These are phyloP conservation scores for Hirundo rustica DNA, from an alignment of 2,797 vertebrate species.

Conservation along the genomic window DNA sequence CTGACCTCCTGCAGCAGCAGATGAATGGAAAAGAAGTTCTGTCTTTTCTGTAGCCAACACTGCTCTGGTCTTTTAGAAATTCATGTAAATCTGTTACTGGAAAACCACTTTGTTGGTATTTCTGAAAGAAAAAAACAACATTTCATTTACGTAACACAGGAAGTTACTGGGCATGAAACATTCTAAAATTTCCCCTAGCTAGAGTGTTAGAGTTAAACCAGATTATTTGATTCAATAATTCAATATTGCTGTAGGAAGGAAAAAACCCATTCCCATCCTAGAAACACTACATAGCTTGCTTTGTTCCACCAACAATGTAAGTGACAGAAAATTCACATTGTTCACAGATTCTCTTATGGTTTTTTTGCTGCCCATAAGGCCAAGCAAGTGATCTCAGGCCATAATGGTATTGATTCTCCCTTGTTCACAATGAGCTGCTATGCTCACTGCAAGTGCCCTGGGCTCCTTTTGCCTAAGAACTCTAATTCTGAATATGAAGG, in stretches of 20 bases:
- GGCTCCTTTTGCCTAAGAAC: neutral
- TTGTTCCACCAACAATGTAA: neutral
- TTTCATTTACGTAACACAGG: neutral
- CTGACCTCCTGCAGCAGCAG: slow-evolving; percentile 85
- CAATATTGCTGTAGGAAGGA: neutral
- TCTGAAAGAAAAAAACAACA: slow-evolving; percentile 76
- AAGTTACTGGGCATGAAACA: neutral
- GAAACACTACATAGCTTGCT: neutral
- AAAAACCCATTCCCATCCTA: neutral
- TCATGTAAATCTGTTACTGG: slow-evolving; percentile 89
- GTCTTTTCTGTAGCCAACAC: slow-evolving; percentile 12
- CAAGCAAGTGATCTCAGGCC: neutral
- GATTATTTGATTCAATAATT: neutral
- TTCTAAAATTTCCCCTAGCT: neutral
- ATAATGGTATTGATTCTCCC: neutral
- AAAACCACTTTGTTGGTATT: slow-evolving; percentile 88
- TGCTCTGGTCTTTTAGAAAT: slow-evolving; percentile 82
- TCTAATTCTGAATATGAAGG: neutral
- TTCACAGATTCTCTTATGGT: neutral
- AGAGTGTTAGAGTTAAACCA: neutral
- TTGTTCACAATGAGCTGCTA: neutral
- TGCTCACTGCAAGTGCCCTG: neutral
- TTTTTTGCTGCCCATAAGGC: neutral
- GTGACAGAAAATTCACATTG: neutral
- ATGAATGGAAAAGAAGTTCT: slow-evolving; percentile 26